A percentile compares a stretch with the other conserved stretches of the same genome.
Evolutionary conservation across 2,888 invertebrate genomes (phyloP).

Genomic region (Harpagoxenus sublaevis): DNA sequence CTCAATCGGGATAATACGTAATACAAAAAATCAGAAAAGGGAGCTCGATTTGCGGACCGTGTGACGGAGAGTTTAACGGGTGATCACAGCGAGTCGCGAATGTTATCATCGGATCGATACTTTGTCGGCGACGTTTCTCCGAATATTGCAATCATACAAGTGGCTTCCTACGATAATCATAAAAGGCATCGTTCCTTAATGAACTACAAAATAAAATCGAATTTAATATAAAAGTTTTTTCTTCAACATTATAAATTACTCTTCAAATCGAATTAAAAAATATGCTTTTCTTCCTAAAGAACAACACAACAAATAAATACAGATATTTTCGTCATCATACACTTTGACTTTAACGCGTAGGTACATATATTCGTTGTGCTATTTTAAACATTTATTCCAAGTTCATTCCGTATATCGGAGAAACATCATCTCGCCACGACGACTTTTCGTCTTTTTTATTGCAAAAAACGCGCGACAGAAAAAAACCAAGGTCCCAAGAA

Average conservation of each 20-base stretch:
- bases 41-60: conserved; percentile 27
- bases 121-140: conserved; percentile 11
- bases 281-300: neutral
- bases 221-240: neutral
- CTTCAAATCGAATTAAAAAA: neutral
- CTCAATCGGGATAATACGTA: conserved; percentile 9
- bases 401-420: neutral
- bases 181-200: neutral
- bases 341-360: conserved; percentile 41
- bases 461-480: neutral
- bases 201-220: neutral
- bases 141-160: neutral
- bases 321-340: conserved; percentile 62
- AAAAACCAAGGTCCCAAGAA: neutral
- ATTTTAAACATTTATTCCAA: conserved; percentile 33
- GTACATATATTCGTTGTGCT: conserved; percentile 6
- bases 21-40: neutral
- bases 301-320: conserved; percentile 51
- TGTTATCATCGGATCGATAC: conserved; percentile 7
- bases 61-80: conserved; percentile 55
- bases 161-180: neutral
- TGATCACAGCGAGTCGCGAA: conserved; percentile 51
- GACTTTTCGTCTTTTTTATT: conserved; percentile 1
- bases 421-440: neutral
- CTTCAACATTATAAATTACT: neutral